Evolutionary conservation across 2,888 invertebrate genomes (phyloP).

Genomic region (Lamellibrachia satsuma): DNA sequence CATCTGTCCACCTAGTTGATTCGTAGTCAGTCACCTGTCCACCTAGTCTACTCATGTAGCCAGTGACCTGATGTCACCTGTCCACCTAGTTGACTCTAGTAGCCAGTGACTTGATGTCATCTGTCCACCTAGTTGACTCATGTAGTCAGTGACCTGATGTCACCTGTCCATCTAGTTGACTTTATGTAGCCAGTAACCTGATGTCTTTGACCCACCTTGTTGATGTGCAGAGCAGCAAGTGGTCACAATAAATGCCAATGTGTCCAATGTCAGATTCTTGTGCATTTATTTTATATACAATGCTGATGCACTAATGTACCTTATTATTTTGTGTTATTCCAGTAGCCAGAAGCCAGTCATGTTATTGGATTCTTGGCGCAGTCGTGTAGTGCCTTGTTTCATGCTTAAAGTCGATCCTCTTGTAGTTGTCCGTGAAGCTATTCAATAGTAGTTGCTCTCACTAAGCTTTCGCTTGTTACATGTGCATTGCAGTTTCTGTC

Average conservation of each 20-base stretch:
- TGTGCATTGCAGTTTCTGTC: background rate
- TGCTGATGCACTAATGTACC: background rate
- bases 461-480: background rate
- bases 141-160: background rate
- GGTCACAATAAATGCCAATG: no score
- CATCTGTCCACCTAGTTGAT: background rate
- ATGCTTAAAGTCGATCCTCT: background rate
- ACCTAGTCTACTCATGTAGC: background rate
- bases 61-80: background rate
- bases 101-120: background rate
- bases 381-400: background rate
- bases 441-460: background rate
- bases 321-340: background rate
- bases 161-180: background rate
- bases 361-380: background rate
- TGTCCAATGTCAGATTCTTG: background rate
- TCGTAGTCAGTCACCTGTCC: background rate
- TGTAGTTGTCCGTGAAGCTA: background rate
- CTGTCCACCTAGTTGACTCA: background rate
- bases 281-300: background rate
- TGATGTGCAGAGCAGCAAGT: no score
- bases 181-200: background rate
- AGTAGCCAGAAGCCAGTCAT: background rate
- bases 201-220: background rate
- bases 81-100: background rate